These are phyloP conservation scores for Seira ritae DNA, from an alignment of 2,888 invertebrate genomes.

Conservation along the genomic window DNA sequence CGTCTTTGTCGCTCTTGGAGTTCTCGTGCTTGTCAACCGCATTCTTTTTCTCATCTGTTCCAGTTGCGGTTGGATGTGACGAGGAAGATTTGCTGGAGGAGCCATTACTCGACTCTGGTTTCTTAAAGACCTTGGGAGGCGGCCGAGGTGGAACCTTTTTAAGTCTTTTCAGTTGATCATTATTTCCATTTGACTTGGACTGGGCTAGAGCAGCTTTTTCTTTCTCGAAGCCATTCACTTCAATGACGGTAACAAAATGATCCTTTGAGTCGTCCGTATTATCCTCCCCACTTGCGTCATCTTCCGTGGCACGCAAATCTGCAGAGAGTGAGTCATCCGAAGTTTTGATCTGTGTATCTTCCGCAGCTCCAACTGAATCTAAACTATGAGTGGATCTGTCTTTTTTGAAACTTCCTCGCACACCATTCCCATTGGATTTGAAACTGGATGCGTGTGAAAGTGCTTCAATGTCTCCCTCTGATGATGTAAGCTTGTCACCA, in stretches of 20 bases:
- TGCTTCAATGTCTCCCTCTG: constrained; percentile 3
- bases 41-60: constrained; percentile 33
- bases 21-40: constrained; percentile 44
- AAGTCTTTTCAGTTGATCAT: constrained; percentile 64
- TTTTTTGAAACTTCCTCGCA: constrained; percentile 35
- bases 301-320: constrained; percentile 75
- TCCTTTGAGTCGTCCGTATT: constrained; percentile 75
- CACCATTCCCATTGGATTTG: constrained; percentile 28
- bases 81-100: constrained; percentile 8
- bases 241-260: constrained; percentile 91
- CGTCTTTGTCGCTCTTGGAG: constrained; percentile 31
- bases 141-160: constrained; percentile 76
- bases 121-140: constrained; percentile 75
- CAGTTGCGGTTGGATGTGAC: constrained; percentile 32
- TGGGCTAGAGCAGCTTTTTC: constrained; percentile 72
- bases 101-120: constrained; percentile 39
- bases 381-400: constrained; percentile 52
- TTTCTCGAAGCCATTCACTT: constrained; percentile 84
- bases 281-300: constrained; percentile 66
- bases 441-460: background rate
- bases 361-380: constrained; percentile 48
- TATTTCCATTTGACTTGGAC: constrained; percentile 57
- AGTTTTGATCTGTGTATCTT: constrained; percentile 46
- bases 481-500: constrained; percentile 31
- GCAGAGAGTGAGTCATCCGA: constrained; percentile 51